phyloP scores from a whole-genome alignment of 92 coral and sea anemone species.

The Metridium senile region DNA sequence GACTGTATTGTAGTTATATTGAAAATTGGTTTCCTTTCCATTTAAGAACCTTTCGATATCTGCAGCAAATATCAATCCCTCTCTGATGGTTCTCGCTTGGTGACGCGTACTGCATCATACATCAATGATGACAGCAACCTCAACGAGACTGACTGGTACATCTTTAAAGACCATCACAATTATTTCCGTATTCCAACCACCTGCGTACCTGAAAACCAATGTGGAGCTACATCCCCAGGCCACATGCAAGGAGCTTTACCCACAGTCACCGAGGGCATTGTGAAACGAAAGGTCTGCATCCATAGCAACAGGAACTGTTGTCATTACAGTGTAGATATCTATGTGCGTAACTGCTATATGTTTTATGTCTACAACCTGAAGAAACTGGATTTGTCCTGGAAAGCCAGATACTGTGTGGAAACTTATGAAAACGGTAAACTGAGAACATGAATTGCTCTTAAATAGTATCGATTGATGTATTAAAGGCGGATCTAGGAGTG shows the following conservation, averaged over 20 bases:
- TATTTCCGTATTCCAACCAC: slow-evolving; percentile 16
- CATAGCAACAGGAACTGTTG: slow-evolving; percentile 26
- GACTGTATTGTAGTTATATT: background rate
- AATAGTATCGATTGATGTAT: background rate
- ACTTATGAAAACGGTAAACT: background rate
- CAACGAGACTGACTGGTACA: slow-evolving; percentile 21
- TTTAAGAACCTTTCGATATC: slow-evolving; percentile 6
- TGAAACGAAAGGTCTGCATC: slow-evolving; percentile 26
- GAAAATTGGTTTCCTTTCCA: background rate
- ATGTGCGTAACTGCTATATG: slow-evolving; percentile 31
- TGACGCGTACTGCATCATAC: slow-evolving; percentile 1
- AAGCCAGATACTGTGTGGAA: slow-evolving; percentile 29
- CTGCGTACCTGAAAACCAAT: slow-evolving; percentile 7
- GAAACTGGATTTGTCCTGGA: slow-evolving; percentile 26
- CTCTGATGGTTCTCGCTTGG: slow-evolving; percentile 10
- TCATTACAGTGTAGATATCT: slow-evolving; percentile 22
- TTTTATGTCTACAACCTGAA: slow-evolving; percentile 29
- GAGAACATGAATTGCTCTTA: too few species aligned
- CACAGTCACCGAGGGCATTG: slow-evolving; percentile 28
- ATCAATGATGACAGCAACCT: slow-evolving; percentile 24
- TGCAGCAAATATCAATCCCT: slow-evolving; percentile 19
- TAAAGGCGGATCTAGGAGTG: background rate
- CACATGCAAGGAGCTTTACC: slow-evolving; percentile 26
- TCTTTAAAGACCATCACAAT: slow-evolving; percentile 5
- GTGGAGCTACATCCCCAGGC: slow-evolving; percentile 25